Evolutionary conservation across 2,113 vertebrate genomes (phyloP), one percentile per base, ranked within the genome.

Genomic region (Nerophis ophidion): DNA sequence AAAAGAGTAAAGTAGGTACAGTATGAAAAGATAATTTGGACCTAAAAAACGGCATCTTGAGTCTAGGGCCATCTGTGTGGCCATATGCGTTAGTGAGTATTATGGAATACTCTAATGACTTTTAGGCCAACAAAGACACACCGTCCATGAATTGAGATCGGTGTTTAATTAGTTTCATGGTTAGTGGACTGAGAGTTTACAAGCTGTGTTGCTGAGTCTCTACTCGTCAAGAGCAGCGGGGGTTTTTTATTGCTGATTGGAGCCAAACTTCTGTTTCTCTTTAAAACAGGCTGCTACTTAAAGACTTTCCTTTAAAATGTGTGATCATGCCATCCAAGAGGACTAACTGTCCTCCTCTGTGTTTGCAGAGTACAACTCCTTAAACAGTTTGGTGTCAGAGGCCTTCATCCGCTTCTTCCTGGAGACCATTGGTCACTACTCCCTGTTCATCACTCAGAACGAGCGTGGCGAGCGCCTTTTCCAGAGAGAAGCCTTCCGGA

Each of bases 321-420:
- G 38, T 52, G 8, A 44, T 49, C 44, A 44, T 45, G n/a, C 40
- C 40, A 42, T 34, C 55, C 34, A 57, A 6, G n/a, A 5, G 10
- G 33, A 9, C 10, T 57, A 55, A 38, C 48, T 51, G 5, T 9
- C 15, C 12, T 60, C 17, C 55, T 6, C 42, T 59, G 38, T 56
- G 69, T 85, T 84, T 63, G 33, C 90, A 99, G 97, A 99, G 88
- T 96, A 91, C 79, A 95, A 94, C 89, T 92, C 92, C 48, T 84
- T 99, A 80, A 98, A 95, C 75, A 95, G 92, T 72, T 89, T 99
- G 81, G 96, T 98, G 81, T 99, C 97, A 0, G 96, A 99, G 83
- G 93, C 96, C 72, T 99, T 99, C 76, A 96, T 99, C 78, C 95
- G 97, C 58, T 99, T 99, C 90, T 98, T 99, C 79, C 92, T 98